These are phyloP conservation scores for Tetraneura akinire DNA, from an alignment of 1,140 invertebrate species.

Conservation along the genomic window DNA sequence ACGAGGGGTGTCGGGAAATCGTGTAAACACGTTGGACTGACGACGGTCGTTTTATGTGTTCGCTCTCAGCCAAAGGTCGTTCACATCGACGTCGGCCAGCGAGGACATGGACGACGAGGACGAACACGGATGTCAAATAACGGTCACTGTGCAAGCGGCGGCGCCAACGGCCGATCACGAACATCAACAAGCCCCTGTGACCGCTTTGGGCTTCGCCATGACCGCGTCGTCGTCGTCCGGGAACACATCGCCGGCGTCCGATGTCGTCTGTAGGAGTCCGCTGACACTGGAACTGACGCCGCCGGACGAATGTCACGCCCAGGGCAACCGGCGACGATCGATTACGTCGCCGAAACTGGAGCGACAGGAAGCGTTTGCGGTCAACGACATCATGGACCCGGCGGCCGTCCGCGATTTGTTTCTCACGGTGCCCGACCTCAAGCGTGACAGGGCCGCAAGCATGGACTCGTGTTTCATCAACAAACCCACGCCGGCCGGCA, in stretches of 20 bases:
- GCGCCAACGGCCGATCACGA: too few species aligned
- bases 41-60: not conserved
- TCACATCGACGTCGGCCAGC: constrained; percentile 50
- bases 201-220: constrained; percentile 39
- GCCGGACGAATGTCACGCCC: constrained; percentile 55
- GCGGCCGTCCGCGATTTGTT: constrained; percentile 73
- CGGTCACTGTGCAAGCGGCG: not conserved
- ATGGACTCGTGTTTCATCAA: constrained; percentile 79
- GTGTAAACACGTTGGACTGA: too few species aligned
- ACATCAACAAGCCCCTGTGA: not conserved
- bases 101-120: constrained; percentile 43
- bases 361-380: constrained; percentile 76
- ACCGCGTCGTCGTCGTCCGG: not conserved
- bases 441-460: constrained; percentile 78
- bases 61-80: constrained; percentile 15
- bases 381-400: constrained; percentile 58
- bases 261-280: constrained; percentile 52
- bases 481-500: constrained; percentile 69
- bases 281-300: constrained; percentile 47
- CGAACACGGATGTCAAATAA: constrained; percentile 22
- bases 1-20: too few species aligned
- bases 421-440: constrained; percentile 77
- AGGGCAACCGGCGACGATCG: constrained; percentile 59
- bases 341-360: constrained; percentile 66
- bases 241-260: constrained; percentile 54